Evolutionary conservation across 1,140 invertebrate species (phyloP).

Genomic region (Zaprionus kolodkinae): DNA sequence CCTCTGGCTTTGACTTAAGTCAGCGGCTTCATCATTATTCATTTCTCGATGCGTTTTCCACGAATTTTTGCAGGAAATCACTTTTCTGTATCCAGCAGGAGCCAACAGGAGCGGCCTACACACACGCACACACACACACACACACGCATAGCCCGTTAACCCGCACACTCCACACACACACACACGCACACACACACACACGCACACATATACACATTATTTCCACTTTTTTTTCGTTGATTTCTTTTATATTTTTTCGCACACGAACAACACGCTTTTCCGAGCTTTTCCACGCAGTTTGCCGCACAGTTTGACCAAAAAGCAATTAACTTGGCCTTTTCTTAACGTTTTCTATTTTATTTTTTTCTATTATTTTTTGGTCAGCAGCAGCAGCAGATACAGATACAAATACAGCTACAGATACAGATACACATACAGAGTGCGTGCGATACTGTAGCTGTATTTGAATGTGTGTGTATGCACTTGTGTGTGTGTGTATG

Average conservation of each 20-base stretch:
- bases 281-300: slow-evolving; percentile 25
- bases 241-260: slow-evolving; percentile 26
- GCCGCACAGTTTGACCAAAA: slow-evolving; percentile 14
- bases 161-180: slow-evolving; percentile 28
- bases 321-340: slow-evolving; percentile 57
- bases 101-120: slow-evolving; percentile 61
- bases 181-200: slow-evolving; percentile 29
- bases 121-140: slow-evolving; percentile 57
- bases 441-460: slow-evolving; percentile 21
- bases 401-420: slow-evolving; percentile 61
- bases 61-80: slow-evolving; percentile 79
- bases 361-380: slow-evolving; percentile 49
- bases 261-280: slow-evolving; percentile 14
- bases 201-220: slow-evolving; percentile 28
- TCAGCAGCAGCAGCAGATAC: slow-evolving; percentile 35
- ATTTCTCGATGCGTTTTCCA: slow-evolving; percentile 10
- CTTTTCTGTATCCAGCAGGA: slow-evolving; percentile 81
- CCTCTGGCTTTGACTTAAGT: neutral
- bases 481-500: slow-evolving; percentile 21
- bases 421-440: slow-evolving; percentile 50
- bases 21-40: slow-evolving; percentile 19
- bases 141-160: slow-evolving; percentile 34
- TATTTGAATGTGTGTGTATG: slow-evolving; percentile 30
- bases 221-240: slow-evolving; percentile 30
- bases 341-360: slow-evolving; percentile 2